These are phyloP conservation scores for Taxidea taxus DNA, from an alignment of 2,113 vertebrate species.

Conservation along the genomic window DNA sequence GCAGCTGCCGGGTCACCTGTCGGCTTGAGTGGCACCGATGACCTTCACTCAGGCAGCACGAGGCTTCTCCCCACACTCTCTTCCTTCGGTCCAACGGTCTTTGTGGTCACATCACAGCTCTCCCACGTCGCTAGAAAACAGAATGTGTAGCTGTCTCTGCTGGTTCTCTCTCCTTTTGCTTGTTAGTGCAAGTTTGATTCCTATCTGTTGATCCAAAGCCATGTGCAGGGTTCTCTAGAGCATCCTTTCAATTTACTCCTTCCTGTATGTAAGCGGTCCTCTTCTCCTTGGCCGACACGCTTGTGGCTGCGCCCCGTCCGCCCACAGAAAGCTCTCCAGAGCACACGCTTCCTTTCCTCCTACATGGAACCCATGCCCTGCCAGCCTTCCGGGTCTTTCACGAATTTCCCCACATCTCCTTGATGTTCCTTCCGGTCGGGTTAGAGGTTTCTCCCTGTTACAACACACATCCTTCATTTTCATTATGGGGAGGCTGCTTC, in stretches of 20 bases:
- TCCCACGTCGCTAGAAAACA: neutral
- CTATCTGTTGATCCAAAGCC: neutral
- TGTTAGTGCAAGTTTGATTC: neutral
- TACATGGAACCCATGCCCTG: fast-evolving
- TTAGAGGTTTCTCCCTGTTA: no score
- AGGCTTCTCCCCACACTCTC: neutral
- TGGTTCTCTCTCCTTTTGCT: no score
- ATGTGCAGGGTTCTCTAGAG: fast-evolving
- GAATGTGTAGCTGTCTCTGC: fast-evolving
- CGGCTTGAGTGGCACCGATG: neutral
- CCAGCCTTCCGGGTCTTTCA: neutral
- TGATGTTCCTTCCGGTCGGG: neutral
- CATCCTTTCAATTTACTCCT: neutral
- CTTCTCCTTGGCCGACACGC: neutral
- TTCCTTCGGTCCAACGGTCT: neutral
- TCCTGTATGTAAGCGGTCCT: neutral
- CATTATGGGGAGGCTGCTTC: neutral
- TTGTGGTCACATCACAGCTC: neutral
- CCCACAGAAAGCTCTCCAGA: no score
- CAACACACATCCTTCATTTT: neutral
- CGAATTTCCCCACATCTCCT: neutral
- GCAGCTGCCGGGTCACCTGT: no score
- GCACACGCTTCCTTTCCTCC: neutral
- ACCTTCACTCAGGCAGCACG: fast-evolving
- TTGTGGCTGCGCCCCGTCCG: fast-evolving